phyloP scores from a whole-genome alignment of 2,888 invertebrate species.

The Caenorhabditis virilis region DNA sequence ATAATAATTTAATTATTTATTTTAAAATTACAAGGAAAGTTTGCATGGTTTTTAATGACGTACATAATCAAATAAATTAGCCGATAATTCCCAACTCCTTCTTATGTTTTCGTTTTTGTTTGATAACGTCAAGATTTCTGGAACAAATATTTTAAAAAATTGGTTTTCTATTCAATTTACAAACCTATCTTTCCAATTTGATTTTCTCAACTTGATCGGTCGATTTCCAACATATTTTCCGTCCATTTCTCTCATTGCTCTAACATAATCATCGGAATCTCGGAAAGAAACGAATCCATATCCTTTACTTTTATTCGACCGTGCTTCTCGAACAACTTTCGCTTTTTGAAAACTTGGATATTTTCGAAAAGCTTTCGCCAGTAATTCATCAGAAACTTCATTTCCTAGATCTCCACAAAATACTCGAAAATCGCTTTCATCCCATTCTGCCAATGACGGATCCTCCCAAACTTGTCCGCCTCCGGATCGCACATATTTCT shows the following conservation, averaged over 20 bases:
- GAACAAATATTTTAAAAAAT: slow-evolving; percentile 1
- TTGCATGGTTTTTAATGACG: too few relatives aligned
- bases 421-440: slow-evolving; percentile 92
- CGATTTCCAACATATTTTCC: slow-evolving; percentile 98
- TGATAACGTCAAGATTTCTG: slow-evolving; percentile 83
- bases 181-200: slow-evolving; percentile 83
- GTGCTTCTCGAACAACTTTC: slow-evolving; percentile 91
- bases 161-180: neutral
- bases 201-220: slow-evolving; percentile 95
- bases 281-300: slow-evolving; percentile 98
- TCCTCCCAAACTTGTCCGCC: slow-evolving; percentile 85
- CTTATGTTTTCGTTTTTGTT: slow-evolving; percentile 94
- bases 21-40: too few relatives aligned
- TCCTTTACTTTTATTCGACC: slow-evolving; percentile 96
- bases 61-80: too few relatives aligned
- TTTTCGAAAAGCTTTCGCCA: slow-evolving; percentile 87
- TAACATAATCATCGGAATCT: slow-evolving; percentile 81
- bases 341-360: slow-evolving; percentile 88
- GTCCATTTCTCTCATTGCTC: slow-evolving; percentile 99
- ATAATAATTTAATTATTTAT: too few relatives aligned
- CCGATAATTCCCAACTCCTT: slow-evolving; percentile 75
- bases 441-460: slow-evolving; percentile 89
- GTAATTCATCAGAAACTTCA: slow-evolving; percentile 92
- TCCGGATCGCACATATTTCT: slow-evolving; percentile 61
- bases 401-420: slow-evolving; percentile 99